Conservation (phyloP, 2,797 vertebrate species). For the Acrossocheilus fasciatus region DNA sequence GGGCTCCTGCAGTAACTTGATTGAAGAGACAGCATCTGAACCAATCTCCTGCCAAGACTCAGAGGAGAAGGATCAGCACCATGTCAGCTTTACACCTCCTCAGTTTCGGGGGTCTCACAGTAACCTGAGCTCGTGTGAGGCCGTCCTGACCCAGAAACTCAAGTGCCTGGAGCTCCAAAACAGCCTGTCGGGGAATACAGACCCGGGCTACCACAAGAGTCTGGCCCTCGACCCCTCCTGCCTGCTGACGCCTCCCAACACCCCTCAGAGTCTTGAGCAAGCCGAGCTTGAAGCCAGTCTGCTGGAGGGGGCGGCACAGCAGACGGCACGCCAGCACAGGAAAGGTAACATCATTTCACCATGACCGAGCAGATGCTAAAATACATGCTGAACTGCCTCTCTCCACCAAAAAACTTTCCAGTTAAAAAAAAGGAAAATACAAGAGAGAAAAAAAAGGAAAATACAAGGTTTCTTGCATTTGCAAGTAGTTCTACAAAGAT, state of each 20-base stretch:
- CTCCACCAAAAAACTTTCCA: neutral
- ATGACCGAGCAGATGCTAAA: neutral
- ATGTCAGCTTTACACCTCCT: constrained; percentile 33
- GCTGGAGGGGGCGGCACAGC: constrained; percentile 63
- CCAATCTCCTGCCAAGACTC: neutral
- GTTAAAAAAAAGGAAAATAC: neutral
- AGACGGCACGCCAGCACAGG: constrained; percentile 53
- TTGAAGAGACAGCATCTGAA: constrained; percentile 22
- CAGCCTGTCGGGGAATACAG: constrained; percentile 69
- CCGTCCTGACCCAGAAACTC: constrained; percentile 79
- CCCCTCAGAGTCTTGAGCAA: constrained; percentile 79
- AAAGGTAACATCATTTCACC: constrained; percentile 68
- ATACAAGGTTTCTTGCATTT: neutral
- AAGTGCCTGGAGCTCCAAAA: constrained; percentile 80
- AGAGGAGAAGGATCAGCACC: constrained; percentile 19
- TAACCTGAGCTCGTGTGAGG: constrained; percentile 78
- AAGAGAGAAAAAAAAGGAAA: neutral
- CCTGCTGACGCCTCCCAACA: constrained; percentile 83
- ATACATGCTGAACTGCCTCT: neutral
- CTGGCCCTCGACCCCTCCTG: constrained; percentile 84
- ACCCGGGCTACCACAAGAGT: constrained; percentile 74
- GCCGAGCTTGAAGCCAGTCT: constrained; percentile 72
- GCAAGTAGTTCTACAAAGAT: neutral
- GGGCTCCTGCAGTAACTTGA: constrained; percentile 29
- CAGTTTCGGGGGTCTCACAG: constrained; percentile 60